phyloP scores from a whole-genome alignment of 1,140 invertebrate genomes.

The Bombus affinis region DNA sequence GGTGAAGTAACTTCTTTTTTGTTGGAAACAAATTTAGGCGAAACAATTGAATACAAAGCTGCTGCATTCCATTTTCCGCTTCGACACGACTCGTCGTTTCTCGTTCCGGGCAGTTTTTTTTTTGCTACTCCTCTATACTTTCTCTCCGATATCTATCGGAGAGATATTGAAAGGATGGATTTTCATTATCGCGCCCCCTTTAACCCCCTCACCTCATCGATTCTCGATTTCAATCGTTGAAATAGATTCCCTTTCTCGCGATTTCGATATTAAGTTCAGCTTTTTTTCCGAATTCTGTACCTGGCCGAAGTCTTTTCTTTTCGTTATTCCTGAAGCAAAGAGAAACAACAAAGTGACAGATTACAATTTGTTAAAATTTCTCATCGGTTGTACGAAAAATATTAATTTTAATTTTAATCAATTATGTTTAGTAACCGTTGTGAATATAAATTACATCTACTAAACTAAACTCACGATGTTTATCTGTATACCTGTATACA shows the following conservation, averaged over 20 bases:
- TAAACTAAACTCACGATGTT: not conserved
- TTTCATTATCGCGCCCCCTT: slow-evolving; percentile 31
- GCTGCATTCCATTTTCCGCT: slow-evolving; percentile 49
- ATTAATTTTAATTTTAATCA: no score
- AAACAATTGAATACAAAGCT: slow-evolving; percentile 53
- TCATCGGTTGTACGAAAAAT: no score
- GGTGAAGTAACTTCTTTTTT: not conserved
- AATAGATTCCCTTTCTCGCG: not conserved
- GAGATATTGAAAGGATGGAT: slow-evolving; percentile 22
- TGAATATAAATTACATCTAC: no score
- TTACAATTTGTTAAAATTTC: no score
- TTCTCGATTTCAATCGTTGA: slow-evolving; percentile 2
- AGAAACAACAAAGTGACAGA: no score
- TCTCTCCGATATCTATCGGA: slow-evolving; percentile 16
- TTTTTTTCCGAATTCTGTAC: not conserved
- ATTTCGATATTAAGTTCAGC: not conserved
- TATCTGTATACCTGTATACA: not conserved
- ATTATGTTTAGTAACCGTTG: no score
- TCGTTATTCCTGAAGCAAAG: no score
- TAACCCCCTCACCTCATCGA: not conserved
- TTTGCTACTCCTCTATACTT: not conserved
- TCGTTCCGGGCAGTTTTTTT: not conserved
- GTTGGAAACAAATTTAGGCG: slow-evolving; percentile 13
- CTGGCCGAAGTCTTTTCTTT: no score
- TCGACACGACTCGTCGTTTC: slow-evolving; percentile 19